Base-by-base conservation (phyloP, 2,888 invertebrate genomes). In the Meandrusa payeni region DNA sequence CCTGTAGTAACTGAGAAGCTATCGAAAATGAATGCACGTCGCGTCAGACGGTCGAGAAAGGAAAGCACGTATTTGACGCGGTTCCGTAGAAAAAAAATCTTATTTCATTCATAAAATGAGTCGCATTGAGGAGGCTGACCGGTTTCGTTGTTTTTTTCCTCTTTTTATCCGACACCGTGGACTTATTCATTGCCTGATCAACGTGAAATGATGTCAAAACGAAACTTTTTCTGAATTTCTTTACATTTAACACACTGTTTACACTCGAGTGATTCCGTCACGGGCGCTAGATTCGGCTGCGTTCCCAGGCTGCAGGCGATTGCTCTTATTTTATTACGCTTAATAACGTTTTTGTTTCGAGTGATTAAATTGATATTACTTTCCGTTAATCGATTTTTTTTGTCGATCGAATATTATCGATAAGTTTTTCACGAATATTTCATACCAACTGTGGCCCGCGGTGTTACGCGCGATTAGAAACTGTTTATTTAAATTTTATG, bases 91-190 rank as follows among this genome's bases (percentile, higher is more conserved):
- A 69, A 82, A n/a, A 76, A 85, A 85, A 78, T 69, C 73, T 80
- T 83, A 85, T 86, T 86, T 83, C 86, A 87, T 87, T 87, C 86
- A 87, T 86, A 85, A 86, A 86, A 82, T 75, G 80, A 83, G 78
- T 83, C 66, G 80, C 81, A 85, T 83, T 85, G 72, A 83, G 75
- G 61, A 66, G 59, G 57, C 52, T 51, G 58, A 51, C 51, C 36
- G 47, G 47, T 57, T 70, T n/a, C n/a, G n/a, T n/a, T n/a, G n/a
- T n/a, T n/a, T n/a, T n/a, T 75, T 78, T 76, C 74, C 61, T 55
- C 48, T 40, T 49, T 52, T 59, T 51, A 51, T 50, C 50, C 58
- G 54, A 45, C 57, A 54, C 61, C 46, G 52, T 50, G 51, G 41
- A 51, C 57, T 64, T 64, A 59, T 64, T 64, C 58, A 55, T 57